Percentiles rank a stretch among this genome's conserved stretches.
phyloP scores from a whole-genome alignment of 2,113 vertebrate genomes.

The Rhineura floridana region DNA sequence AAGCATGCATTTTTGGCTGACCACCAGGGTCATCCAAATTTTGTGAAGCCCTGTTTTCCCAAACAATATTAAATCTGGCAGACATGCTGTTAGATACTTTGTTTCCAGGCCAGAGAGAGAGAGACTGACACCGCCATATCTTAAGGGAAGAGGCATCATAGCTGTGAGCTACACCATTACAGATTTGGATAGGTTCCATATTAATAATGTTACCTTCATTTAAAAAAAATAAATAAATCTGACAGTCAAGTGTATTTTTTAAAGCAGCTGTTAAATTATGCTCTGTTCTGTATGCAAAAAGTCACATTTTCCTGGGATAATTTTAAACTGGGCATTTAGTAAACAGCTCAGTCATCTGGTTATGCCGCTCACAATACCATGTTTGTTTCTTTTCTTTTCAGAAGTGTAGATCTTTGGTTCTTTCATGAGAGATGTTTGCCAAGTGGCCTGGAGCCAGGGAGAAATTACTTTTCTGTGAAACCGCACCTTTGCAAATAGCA shows the following conservation, averaged over 20 bases:
- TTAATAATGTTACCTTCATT: too few species aligned
- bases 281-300: neutral
- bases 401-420: constrained; percentile 3
- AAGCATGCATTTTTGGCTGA: too few species aligned
- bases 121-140: too few species aligned
- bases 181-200: neutral
- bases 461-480: constrained; percentile 31
- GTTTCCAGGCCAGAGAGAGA: too few species aligned
- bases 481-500: constrained; percentile 14
- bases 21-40: too few species aligned
- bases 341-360: neutral
- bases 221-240: too few species aligned
- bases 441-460: neutral
- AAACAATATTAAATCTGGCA: too few species aligned
- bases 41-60: too few species aligned
- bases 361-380: neutral
- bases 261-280: neutral
- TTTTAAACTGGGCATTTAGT: constrained; percentile 10
- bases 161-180: neutral
- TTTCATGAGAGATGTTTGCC: constrained; percentile 10
- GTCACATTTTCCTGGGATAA: neutral
- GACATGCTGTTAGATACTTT: too few species aligned
- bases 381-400: neutral
- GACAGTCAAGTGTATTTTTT: neutral
- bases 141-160: neutral